phyloP scores from a whole-genome alignment of 2,113 vertebrate genomes.

The Himantopus leucocephalus region DNA sequence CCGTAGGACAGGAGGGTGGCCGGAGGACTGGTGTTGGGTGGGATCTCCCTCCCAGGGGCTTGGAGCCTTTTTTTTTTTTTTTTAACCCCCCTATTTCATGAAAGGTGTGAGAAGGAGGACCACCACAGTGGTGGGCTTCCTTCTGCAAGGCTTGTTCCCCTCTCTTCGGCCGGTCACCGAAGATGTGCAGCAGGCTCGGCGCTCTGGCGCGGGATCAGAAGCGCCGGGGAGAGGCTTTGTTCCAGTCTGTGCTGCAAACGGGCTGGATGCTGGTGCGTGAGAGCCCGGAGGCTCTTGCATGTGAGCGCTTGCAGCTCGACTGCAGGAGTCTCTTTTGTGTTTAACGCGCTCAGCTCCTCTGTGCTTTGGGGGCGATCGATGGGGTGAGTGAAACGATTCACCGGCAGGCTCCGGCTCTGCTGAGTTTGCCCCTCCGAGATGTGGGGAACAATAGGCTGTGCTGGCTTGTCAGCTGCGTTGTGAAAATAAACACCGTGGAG shows the following conservation, averaged over 20 bases:
- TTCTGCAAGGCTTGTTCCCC: neutral
- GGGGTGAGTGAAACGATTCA: neutral
- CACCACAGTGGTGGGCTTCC: neutral
- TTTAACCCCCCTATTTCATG: neutral
- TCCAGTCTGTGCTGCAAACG: neutral
- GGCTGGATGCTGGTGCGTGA: neutral
- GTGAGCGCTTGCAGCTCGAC: neutral
- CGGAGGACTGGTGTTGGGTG: too few species aligned
- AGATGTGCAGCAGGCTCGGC: neutral
- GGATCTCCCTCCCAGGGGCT: neutral
- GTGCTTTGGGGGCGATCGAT: neutral
- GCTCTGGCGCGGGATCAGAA: neutral
- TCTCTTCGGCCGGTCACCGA: accelerated
- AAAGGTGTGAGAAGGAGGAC: neutral
- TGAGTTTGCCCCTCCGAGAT: neutral
- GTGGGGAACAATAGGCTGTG: neutral
- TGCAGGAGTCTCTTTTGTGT: neutral
- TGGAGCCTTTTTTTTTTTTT: neutral
- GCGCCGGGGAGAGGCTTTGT: neutral
- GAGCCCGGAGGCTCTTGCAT: neutral
- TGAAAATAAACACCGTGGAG: neutral
- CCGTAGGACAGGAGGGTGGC: neutral
- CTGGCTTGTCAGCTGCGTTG: neutral
- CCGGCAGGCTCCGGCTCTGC: neutral
- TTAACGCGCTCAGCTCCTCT: neutral